Evolutionary conservation across 2,797 vertebrate genomes (phyloP).

Genomic region (Sebastes steindachneri): DNA sequence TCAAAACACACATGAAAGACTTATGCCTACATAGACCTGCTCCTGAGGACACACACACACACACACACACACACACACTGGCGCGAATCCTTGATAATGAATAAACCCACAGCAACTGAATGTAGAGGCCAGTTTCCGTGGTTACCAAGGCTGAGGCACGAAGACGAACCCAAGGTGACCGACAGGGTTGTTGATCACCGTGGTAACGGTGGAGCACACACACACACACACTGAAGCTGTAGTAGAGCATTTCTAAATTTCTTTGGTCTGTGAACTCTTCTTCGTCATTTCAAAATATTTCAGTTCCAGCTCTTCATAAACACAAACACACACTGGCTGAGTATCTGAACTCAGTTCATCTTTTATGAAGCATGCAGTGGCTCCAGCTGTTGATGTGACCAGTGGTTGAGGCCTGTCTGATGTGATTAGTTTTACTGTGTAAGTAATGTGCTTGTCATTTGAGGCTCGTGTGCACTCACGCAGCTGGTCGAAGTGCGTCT

Average conservation of each 20-base stretch:
- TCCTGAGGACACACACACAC: constrained; percentile 12
- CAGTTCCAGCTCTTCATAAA: not conserved
- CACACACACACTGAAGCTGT: constrained; percentile 16
- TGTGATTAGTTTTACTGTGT: constrained; percentile 32
- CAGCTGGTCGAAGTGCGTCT: constrained; percentile 87
- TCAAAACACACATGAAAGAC: constrained; percentile 25
- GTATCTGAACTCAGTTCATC: not conserved
- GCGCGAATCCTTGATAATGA: constrained; percentile 45
- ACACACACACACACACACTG: constrained; percentile 27
- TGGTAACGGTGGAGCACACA: constrained; percentile 63
- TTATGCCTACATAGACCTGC: constrained; percentile 2
- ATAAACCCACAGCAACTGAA: constrained; percentile 52
- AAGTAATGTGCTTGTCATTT: constrained; percentile 26
- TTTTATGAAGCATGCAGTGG: constrained; percentile 19
- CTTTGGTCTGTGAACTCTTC: constrained; percentile 13
- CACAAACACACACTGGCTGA: not conserved
- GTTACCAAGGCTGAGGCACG: constrained; percentile 68
- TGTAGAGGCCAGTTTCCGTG: constrained; percentile 70
- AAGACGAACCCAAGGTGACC: constrained; percentile 65
- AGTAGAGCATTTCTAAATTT: constrained; percentile 19
- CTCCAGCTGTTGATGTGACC: constrained; percentile 28
- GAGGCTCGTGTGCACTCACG: constrained; percentile 77
- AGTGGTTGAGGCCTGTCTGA: constrained; percentile 9
- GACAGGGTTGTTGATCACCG: constrained; percentile 65
- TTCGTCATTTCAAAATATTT: constrained; percentile 9